A percentile compares a stretch with the other conserved stretches of the same genome.
Evolutionary conservation across 2,113 vertebrate genomes (phyloP).

Genomic region (Nothoprocta perdicaria): DNA sequence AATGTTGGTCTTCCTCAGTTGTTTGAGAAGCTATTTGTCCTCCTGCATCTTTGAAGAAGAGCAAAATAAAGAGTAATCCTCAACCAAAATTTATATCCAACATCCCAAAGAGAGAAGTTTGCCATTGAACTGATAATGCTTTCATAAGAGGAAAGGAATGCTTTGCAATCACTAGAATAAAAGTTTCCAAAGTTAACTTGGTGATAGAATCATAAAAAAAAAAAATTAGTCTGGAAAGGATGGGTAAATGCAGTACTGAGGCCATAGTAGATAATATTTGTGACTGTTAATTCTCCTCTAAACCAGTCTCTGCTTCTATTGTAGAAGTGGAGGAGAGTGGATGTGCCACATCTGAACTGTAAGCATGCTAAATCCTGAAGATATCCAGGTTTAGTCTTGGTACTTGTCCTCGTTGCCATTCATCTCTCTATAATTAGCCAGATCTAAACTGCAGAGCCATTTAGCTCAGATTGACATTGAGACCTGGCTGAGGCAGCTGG

Average conservation of each 20-base stretch:
- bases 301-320: background rate
- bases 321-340: background rate
- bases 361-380: background rate
- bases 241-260: background rate
- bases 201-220: background rate
- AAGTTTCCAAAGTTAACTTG: constrained; percentile 37
- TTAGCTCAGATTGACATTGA: background rate
- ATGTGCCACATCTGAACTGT: background rate
- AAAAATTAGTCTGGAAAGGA: background rate
- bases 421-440: background rate
- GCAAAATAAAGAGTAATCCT: background rate
- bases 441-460: background rate
- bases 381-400: background rate
- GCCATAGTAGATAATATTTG: background rate
- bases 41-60: background rate
- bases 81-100: background rate
- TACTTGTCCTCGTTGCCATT: background rate
- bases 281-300: background rate
- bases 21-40: background rate
- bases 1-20: background rate
- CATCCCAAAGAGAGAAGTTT: background rate
- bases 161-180: background rate
- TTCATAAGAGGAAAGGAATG: constrained; percentile 18
- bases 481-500: background rate
- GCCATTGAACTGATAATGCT: background rate